Evolutionary conservation across 1,140 invertebrate species (phyloP), one percentile per base, ranked within the genome.

Genomic region (Pollicipes pollicipes): DNA sequence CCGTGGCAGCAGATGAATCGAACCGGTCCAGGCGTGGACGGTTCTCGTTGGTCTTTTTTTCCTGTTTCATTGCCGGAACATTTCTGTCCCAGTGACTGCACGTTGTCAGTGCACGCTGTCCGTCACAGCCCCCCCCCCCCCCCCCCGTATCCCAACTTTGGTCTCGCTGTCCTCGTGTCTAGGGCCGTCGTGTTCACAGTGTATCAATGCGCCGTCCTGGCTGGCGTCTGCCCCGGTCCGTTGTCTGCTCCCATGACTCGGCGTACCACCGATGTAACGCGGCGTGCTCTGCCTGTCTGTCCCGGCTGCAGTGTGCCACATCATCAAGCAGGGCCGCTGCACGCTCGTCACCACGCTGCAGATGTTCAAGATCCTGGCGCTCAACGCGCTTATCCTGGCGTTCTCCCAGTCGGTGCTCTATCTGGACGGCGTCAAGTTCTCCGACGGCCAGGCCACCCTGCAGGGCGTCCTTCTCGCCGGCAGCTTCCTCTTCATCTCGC

Each of bases 301-400:
- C 75, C 72, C 74, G 70, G 73, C 83, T 84, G 72, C 82, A 97
- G 95, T 99, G 77, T 98, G 95, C 77, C 93, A 98, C 80, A 92
- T 99, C 30, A 98, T 99, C 74, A 98, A 99, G 78, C 97, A 99
- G 84, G 97, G 97, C 8, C 85, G 97, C 45, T 99, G 97, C 80
- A 99, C 97, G 0, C 82, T 99, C 63, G 97, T 99, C 0, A 99
- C 96, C 0, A 99, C 97, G 0, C 82, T 99, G 64, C 97, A 99
- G 81, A 99, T 99, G 97, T 99, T 99, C 80, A 99, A 99, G 84
- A 99, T 99, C 75, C 82, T 99, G 58, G 97, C 97, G 0, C 80
- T 99, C n/a, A 99, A 99, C 81, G 96, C 97, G 0, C 84, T 99
- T 0, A 93, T 99, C 71, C 82, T 97, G 64, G 97, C 97, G 0